Percentiles rank a stretch among this genome's conserved stretches.
phyloP scores from a whole-genome alignment of 2,113 vertebrate genomes.

The Sturnira hondurensis region DNA sequence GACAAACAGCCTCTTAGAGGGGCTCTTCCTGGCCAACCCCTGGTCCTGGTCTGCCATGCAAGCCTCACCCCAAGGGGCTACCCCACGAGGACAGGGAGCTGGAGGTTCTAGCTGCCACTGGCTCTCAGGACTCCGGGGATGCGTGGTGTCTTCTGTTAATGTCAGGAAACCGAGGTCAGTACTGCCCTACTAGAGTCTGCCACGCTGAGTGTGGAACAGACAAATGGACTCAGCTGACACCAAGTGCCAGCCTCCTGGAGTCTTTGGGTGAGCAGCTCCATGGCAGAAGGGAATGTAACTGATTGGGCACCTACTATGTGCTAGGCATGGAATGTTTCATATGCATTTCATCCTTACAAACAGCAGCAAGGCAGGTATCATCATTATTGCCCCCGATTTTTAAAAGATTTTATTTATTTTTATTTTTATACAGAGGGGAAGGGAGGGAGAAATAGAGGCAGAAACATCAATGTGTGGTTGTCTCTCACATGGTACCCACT shows the following conservation, averaged over 20 bases:
- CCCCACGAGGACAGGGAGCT: not conserved
- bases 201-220: not conserved
- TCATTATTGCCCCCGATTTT: not conserved
- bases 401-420: too few species aligned
- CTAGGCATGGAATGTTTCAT: not conserved
- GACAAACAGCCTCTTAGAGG: not conserved
- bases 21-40: not conserved
- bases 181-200: too few species aligned
- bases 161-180: not conserved
- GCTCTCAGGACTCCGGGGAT: not conserved
- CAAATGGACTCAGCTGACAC: not conserved
- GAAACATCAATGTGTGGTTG: too few species aligned
- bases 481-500: too few species aligned
- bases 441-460: too few species aligned
- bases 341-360: not conserved
- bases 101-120: not conserved
- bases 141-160: accelerated
- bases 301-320: not conserved
- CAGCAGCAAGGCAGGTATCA: not conserved
- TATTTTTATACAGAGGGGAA: too few species aligned
- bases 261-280: not conserved
- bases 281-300: not conserved
- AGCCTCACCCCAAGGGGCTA: not conserved
- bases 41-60: not conserved
- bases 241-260: not conserved